phyloP scores from a whole-genome alignment of 2,113 vertebrate genomes.

The Aphyosemion australe region DNA sequence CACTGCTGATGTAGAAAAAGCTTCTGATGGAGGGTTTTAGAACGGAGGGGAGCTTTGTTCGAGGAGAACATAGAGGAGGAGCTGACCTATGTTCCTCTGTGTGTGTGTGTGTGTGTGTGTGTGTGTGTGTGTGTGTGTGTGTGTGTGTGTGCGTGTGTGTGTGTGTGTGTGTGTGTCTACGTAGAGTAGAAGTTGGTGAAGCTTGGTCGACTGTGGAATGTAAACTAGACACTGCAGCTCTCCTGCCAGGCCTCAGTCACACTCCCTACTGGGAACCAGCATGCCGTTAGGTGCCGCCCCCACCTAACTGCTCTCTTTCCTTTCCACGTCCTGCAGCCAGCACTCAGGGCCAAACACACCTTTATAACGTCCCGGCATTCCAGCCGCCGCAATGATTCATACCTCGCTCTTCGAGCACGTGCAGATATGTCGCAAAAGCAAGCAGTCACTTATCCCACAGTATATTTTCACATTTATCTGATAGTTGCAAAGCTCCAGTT shows the following conservation, averaged over 20 bases:
- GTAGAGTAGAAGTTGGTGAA: constrained; percentile 53
- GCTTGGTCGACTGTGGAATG: constrained; percentile 64
- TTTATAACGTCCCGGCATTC: constrained; percentile 20
- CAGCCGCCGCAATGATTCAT: constrained; percentile 34
- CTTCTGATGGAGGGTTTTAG: constrained; percentile 6
- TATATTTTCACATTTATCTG: constrained; percentile 42
- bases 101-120: constrained; percentile 13
- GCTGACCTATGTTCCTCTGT: constrained; percentile 8
- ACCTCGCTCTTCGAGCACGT: constrained; percentile 20
- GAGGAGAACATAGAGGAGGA: not conserved
- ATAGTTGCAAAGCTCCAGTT: constrained; percentile 22
- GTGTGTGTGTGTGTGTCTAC: constrained; percentile 12
- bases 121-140: not conserved
- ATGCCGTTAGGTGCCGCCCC: not conserved
- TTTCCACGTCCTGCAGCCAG: constrained; percentile 1
- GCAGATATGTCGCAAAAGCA: constrained; percentile 37
- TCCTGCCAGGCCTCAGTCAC: constrained; percentile 46
- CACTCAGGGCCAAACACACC: constrained; percentile 1
- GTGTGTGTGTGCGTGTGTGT: constrained; percentile 23
- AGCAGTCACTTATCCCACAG: constrained; percentile 32
- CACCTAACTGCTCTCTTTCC: not conserved
- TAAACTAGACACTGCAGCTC: constrained; percentile 74
- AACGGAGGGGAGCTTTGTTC: not conserved
- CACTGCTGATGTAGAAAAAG: constrained; percentile 14
- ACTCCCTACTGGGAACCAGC: constrained; percentile 33